Conservation (phyloP, 2,888 invertebrate genomes). For the Eurois occulta region DNA sequence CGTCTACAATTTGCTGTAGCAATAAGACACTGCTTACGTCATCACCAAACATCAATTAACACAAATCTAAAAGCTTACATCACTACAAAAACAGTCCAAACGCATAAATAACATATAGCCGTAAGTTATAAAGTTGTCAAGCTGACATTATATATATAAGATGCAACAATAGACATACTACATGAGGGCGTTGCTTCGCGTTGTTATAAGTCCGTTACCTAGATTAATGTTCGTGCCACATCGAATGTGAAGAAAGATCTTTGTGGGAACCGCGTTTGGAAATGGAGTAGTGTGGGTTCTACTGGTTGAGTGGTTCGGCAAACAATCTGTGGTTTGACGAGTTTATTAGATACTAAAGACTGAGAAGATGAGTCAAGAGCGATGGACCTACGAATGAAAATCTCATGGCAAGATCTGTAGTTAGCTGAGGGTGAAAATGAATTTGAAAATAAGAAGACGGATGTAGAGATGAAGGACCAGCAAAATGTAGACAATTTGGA, state of each 20-base stretch:
- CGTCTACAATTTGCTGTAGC: background rate
- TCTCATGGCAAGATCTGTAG: background rate
- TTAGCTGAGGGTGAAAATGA: background rate
- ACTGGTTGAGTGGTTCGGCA: constrained; percentile 53
- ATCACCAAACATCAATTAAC: constrained; percentile 32
- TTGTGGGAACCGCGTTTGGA: constrained; percentile 87
- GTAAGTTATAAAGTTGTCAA: constrained; percentile 78
- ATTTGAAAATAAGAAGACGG: background rate
- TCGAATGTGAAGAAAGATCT: constrained; percentile 87
- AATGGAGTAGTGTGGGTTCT: constrained; percentile 78
- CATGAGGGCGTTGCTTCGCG: constrained; percentile 78
- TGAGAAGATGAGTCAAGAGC: background rate
- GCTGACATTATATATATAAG: constrained; percentile 69
- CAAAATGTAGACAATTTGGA: background rate
- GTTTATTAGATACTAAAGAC: constrained; percentile 32
- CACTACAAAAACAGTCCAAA: constrained; percentile 49
- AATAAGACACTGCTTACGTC: constrained; percentile 21
- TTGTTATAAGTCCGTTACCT: constrained; percentile 81
- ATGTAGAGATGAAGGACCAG: background rate
- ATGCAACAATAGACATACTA: constrained; percentile 76
- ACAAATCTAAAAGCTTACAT: constrained; percentile 52
- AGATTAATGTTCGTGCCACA: constrained; percentile 88
- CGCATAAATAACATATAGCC: constrained; percentile 67
- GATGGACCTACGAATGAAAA: background rate
- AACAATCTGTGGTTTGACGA: constrained; percentile 42